Conservation (phyloP, 2,113 vertebrate species). For the Glaucidium brasilianum region DNA sequence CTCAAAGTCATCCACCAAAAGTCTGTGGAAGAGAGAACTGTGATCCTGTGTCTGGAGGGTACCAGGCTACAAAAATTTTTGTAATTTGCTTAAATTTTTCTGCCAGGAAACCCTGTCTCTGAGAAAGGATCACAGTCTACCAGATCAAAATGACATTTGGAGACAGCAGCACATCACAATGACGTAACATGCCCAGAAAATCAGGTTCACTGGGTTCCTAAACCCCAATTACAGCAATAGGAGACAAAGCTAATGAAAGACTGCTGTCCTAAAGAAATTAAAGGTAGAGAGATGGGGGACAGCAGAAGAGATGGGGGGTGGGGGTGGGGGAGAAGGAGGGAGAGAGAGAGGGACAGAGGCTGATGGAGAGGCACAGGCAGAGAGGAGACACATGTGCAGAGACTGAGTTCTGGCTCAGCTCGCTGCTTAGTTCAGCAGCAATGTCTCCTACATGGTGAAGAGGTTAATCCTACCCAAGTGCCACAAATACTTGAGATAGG, state of each 20-base stretch:
- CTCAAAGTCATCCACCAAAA: not conserved
- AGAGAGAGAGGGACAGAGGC: not conserved
- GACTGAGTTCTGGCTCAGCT: not conserved
- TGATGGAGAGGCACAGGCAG: not conserved
- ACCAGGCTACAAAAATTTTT: not conserved
- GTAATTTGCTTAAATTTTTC: not conserved
- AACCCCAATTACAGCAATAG: not conserved
- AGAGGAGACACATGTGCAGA: not conserved
- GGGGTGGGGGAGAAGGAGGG: not conserved
- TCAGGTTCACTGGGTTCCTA: not conserved
- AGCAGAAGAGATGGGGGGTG: not conserved
- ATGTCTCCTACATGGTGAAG: not conserved
- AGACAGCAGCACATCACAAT: not conserved
- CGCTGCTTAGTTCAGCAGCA: not conserved
- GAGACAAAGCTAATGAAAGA: not conserved
- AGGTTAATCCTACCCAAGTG: not conserved
- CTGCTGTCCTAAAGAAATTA: not conserved
- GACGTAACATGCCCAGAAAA: not conserved
- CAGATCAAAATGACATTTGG: accelerated
- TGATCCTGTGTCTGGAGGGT: not conserved
- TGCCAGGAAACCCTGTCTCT: not conserved
- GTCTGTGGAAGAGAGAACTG: not conserved
- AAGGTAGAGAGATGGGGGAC: not conserved
- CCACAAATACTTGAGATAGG: not conserved
- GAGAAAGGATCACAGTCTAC: not conserved